Evolutionary conservation across 1,140 invertebrate genomes (phyloP).

Genomic region (Drosophila kepulauana): DNA sequence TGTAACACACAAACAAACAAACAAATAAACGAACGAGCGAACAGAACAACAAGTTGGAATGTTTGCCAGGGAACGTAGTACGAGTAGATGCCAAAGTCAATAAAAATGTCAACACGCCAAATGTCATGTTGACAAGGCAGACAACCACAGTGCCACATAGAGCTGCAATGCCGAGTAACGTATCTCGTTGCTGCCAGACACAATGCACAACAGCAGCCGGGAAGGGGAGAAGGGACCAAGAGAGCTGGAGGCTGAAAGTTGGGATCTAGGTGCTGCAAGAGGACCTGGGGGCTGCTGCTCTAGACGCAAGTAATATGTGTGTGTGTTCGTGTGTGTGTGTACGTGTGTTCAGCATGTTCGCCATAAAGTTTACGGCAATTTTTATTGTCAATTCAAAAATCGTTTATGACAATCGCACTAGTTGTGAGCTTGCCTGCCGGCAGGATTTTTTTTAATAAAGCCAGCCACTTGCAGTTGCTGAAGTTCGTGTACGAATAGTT

Average conservation of each 20-base stretch:
- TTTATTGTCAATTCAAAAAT: slow-evolving; percentile 84
- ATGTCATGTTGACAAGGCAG: slow-evolving; percentile 82
- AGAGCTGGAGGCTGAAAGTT: slow-evolving; percentile 12
- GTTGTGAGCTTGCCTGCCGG: slow-evolving; percentile 38
- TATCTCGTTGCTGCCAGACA: slow-evolving; percentile 26
- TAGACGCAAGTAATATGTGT: slow-evolving; percentile 18
- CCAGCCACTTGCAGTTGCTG: slow-evolving; percentile 12
- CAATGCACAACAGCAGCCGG: slow-evolving; percentile 22
- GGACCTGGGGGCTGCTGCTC: not conserved
- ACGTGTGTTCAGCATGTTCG: slow-evolving; percentile 44
- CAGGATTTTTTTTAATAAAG: slow-evolving; percentile 76
- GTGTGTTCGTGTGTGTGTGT: not conserved
- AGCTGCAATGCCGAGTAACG: slow-evolving; percentile 9
- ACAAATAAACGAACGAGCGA: slow-evolving; percentile 31
- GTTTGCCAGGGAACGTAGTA: slow-evolving; percentile 28
- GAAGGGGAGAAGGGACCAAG: not conserved
- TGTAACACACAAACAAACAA: slow-evolving; percentile 29
- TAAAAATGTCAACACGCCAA: slow-evolving; percentile 83
- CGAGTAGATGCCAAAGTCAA: slow-evolving; percentile 74
- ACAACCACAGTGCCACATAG: slow-evolving; percentile 33
- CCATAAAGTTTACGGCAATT: slow-evolving; percentile 70
- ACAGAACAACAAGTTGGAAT: slow-evolving; percentile 27
- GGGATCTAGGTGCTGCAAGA: not conserved
- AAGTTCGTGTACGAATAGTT: not conserved
- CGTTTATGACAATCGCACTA: slow-evolving; percentile 80